Evolutionary conservation across 1,140 invertebrate species (phyloP).

Genomic region (Rhagoletis zephyria): DNA sequence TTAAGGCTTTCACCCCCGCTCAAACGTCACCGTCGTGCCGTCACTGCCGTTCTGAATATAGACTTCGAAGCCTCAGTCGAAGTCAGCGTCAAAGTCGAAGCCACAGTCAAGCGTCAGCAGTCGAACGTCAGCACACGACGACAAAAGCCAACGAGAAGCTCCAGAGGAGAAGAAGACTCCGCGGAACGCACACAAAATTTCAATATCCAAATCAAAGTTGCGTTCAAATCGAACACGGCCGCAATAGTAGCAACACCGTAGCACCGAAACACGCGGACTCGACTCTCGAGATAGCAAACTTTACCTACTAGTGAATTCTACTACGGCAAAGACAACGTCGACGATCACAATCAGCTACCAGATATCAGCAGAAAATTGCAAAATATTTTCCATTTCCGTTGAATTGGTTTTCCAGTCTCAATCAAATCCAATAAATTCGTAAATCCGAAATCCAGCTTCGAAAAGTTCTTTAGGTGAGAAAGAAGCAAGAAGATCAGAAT

Average conservation of each 20-base stretch:
- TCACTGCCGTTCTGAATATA: neutral
- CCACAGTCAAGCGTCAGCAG: slow-evolving; percentile 28
- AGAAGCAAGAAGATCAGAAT: slow-evolving; percentile 16
- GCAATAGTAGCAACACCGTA: slow-evolving; percentile 72
- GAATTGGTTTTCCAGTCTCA: neutral
- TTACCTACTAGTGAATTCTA: slow-evolving; percentile 25
- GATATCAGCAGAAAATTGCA: slow-evolving; percentile 30
- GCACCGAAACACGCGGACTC: slow-evolving; percentile 57
- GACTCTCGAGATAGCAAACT: slow-evolving; percentile 15
- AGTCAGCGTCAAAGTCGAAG: slow-evolving; percentile 50
- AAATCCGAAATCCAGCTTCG: neutral
- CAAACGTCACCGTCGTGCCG: neutral
- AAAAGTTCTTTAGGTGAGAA: slow-evolving; percentile 34
- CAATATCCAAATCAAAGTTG: slow-evolving; percentile 73
- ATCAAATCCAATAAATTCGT: neutral
- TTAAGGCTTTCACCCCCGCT: neutral
- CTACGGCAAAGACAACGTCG: neutral
- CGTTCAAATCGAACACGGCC: slow-evolving; percentile 73
- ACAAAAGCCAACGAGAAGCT: neutral
- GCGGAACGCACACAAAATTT: slow-evolving; percentile 69
- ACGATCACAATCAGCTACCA: neutral
- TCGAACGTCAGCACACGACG: slow-evolving; percentile 38
- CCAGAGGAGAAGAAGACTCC: slow-evolving; percentile 16
- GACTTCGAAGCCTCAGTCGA: neutral
- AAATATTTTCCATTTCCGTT: slow-evolving; percentile 19